phyloP scores from a whole-genome alignment of 2,113 vertebrate species.

The Climacteris rufus region DNA sequence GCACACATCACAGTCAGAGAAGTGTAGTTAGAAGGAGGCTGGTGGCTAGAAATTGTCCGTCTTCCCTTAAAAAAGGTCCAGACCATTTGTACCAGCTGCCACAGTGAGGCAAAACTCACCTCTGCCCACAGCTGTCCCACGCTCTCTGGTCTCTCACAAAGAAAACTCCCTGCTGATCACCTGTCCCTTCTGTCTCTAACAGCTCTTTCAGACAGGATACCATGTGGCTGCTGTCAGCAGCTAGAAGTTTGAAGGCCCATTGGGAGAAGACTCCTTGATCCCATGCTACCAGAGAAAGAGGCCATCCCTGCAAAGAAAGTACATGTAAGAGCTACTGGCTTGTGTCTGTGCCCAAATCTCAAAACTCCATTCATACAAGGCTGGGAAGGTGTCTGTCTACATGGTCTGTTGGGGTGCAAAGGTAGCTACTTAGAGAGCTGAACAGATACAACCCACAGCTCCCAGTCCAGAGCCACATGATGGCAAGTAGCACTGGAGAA shows the following conservation, averaged over 20 bases:
- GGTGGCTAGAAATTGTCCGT: not conserved
- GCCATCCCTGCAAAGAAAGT: not conserved
- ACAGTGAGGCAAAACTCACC: not conserved
- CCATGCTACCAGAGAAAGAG: not conserved
- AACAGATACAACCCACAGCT: accelerated
- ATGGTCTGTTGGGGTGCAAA: not conserved
- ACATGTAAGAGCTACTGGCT: not conserved
- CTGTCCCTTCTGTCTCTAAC: not conserved
- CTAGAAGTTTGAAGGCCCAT: not conserved
- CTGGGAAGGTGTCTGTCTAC: not conserved
- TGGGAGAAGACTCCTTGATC: not conserved
- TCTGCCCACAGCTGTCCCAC: not conserved
- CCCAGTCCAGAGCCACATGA: not conserved
- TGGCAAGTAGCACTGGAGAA: not conserved
- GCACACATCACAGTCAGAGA: not conserved
- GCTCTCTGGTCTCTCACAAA: not conserved
- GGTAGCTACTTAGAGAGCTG: not conserved
- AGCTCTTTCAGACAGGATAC: not conserved
- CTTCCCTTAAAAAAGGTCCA: not conserved
- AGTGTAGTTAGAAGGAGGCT: not conserved
- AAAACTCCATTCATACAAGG: not conserved
- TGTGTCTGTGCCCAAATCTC: not conserved
- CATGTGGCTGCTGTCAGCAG: accelerated
- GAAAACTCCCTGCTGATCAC: not conserved
- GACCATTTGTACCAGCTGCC: not conserved